Evolutionary conservation across 1,140 invertebrate genomes (phyloP).

Genomic region (Trachymyrmex cornetzi): DNA sequence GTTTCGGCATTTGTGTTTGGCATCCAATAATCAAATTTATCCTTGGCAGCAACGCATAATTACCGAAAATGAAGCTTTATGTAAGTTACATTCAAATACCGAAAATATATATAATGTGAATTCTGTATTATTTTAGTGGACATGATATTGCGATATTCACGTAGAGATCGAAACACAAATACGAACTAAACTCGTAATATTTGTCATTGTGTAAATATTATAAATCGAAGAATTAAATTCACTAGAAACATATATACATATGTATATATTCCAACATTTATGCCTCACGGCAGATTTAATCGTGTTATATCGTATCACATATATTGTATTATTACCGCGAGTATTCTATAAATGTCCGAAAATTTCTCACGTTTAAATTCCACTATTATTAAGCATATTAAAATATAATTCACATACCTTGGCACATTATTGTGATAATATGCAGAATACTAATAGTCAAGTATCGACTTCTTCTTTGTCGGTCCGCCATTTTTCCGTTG

Average conservation of each 20-base stretch:
- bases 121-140: not conserved
- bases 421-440: conserved; percentile 85
- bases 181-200: conserved; percentile 29
- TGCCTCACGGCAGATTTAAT: conserved; percentile 45
- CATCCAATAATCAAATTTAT: conserved; percentile 27
- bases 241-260: not conserved
- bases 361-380: conserved; percentile 38
- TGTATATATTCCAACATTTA: conserved; percentile 5
- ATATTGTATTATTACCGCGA: not conserved
- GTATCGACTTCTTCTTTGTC: conserved; percentile 82
- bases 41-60: conserved; percentile 6
- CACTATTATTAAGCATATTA: not conserved
- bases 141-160: conserved; percentile 7
- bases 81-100: conserved; percentile 13
- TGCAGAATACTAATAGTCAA: conserved; percentile 85
- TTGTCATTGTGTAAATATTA: conserved; percentile 42
- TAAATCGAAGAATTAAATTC: conserved; percentile 53
- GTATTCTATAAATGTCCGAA: not conserved
- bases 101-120: conserved; percentile 12
- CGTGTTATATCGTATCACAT: not conserved
- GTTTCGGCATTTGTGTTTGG: not conserved
- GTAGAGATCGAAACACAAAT: conserved; percentile 23
- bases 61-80: not conserved
- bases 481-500: conserved; percentile 80
- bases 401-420: conserved; percentile 78